Conservation (phyloP, 2,888 invertebrate genomes). For the Emmelina monodactyla region DNA sequence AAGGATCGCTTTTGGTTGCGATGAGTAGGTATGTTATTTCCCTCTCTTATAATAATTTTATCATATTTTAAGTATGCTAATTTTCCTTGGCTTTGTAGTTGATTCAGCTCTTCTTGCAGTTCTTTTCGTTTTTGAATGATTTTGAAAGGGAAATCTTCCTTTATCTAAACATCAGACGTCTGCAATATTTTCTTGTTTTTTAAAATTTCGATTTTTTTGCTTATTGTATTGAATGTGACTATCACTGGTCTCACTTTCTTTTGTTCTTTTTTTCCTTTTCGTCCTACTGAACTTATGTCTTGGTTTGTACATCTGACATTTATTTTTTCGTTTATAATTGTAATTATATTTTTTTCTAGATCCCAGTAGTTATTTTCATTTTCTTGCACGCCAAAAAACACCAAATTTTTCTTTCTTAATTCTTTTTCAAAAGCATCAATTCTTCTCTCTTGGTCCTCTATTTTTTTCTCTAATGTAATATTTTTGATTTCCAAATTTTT, state of each 20-base stretch:
- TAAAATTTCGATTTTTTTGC: neutral
- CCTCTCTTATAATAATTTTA: constrained; percentile 9
- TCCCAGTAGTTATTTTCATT: no score
- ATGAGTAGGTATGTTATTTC: constrained; percentile 6
- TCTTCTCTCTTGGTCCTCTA: neutral
- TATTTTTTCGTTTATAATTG: no score
- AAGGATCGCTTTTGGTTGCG: constrained; percentile 11
- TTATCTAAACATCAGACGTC: neutral
- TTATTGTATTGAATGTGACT: neutral
- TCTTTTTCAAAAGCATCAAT: constrained; percentile 1
- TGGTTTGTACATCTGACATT: constrained; percentile 11
- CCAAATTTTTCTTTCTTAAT: no score
- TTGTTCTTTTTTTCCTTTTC: constrained; percentile 9
- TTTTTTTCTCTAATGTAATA: neutral
- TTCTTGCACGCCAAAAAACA: no score
- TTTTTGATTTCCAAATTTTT: no score
- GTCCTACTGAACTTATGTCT: constrained; percentile 11
- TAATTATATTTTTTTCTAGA: no score
- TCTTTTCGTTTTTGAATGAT: neutral
- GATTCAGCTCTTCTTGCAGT: constrained; percentile 6
- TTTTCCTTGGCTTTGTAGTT: constrained; percentile 10
- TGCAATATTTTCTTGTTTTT: neutral
- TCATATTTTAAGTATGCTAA: neutral
- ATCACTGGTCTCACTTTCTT: constrained; percentile 13
- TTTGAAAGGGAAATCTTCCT: neutral